These are phyloP conservation scores for Sussaba pulchella DNA, from an alignment of 2,888 invertebrate species.

Conservation along the genomic window DNA sequence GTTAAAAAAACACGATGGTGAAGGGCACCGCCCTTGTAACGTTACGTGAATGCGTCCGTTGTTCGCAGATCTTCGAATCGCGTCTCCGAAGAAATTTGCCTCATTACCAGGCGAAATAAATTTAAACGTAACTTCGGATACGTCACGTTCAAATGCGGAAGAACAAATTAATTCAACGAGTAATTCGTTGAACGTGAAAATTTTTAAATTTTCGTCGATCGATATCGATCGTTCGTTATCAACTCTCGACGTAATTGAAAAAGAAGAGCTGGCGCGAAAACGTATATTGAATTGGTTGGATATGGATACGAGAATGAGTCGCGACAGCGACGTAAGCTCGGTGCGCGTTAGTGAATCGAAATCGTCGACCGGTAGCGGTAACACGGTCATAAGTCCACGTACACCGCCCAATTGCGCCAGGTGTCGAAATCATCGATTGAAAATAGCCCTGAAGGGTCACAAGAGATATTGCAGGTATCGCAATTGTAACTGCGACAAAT, in stretches of 20 bases:
- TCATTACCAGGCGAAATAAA: constrained; percentile 33
- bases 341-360: constrained; percentile 59
- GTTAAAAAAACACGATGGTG: constrained; percentile 46
- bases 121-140: neutral
- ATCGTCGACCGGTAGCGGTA: constrained; percentile 41
- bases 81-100: constrained; percentile 5
- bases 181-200: neutral
- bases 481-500: constrained; percentile 94
- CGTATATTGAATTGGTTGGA: constrained; percentile 26
- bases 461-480: constrained; percentile 96
- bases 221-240: neutral
- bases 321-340: constrained; percentile 61
- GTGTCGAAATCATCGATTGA: constrained; percentile 96
- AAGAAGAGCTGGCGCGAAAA: neutral
- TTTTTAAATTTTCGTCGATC: neutral
- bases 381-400: constrained; percentile 57
- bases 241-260: neutral
- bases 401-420: constrained; percentile 95
- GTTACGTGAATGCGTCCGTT: neutral
- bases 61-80: neutral
- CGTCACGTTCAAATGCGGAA: neutral
- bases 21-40: constrained; percentile 33
- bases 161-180: neutral
- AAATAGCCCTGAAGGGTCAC: constrained; percentile 95
- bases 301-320: constrained; percentile 65